Evolutionary conservation across 2,888 invertebrate genomes (phyloP).

Genomic region (Tortrix viridana): DNA sequence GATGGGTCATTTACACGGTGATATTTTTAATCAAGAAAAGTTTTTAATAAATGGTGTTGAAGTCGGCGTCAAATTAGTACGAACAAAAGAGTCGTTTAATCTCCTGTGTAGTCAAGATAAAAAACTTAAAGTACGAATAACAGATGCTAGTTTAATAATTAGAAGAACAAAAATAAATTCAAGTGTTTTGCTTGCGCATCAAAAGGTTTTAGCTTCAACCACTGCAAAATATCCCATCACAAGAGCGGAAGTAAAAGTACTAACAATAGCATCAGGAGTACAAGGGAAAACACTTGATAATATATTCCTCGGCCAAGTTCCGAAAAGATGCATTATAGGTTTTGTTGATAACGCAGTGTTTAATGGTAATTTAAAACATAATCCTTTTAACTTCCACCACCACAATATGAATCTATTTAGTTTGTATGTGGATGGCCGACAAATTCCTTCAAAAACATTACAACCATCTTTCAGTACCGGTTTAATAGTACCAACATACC

Average conservation of each 20-base stretch:
- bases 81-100: constrained; percentile 27
- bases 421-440: constrained; percentile 20
- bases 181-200: constrained; percentile 40
- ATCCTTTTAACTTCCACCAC: constrained; percentile 15
- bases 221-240: constrained; percentile 19
- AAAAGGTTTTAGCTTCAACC: constrained; percentile 39
- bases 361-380: constrained; percentile 12
- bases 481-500: constrained; percentile 25
- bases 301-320: constrained; percentile 33
- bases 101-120: constrained; percentile 30
- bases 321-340: constrained; percentile 35
- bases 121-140: constrained; percentile 39
- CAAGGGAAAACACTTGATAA: constrained; percentile 18
- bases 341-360: constrained; percentile 19
- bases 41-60: constrained; percentile 20
- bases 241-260: constrained; percentile 11
- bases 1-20: constrained; percentile 44
- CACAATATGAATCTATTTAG: constrained; percentile 13
- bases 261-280: constrained; percentile 11
- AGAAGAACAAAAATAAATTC: constrained; percentile 39
- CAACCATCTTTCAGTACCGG: constrained; percentile 38
- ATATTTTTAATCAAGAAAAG: constrained; percentile 38
- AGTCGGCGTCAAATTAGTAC: constrained; percentile 40
- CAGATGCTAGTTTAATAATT: constrained; percentile 39
- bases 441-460: constrained; percentile 33